These are phyloP conservation scores for Cervus canadensis DNA, from an alignment of 2,113 vertebrate genomes.

Conservation along the genomic window DNA sequence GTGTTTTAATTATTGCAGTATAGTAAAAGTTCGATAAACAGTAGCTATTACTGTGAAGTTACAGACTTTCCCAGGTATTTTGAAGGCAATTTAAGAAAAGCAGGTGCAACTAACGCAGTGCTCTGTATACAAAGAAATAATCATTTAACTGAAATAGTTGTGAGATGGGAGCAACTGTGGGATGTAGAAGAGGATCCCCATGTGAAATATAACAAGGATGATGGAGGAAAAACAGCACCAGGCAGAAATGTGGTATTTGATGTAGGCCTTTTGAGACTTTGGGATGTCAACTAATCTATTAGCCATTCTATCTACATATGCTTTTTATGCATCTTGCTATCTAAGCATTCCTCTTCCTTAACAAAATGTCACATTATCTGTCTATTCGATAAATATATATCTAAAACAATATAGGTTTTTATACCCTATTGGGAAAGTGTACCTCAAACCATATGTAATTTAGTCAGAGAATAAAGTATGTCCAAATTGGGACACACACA, in stretches of 20 bases:
- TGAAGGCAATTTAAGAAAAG: background rate
- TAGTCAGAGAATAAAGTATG: background rate
- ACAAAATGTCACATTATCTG: background rate
- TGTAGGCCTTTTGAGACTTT: background rate
- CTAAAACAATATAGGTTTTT: background rate
- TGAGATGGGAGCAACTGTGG: background rate
- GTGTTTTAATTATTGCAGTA: background rate
- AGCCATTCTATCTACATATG: background rate
- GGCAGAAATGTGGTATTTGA: background rate
- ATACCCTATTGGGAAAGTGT: background rate
- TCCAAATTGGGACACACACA: background rate
- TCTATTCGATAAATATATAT: background rate
- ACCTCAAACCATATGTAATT: background rate
- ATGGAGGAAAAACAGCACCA: background rate
- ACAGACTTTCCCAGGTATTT: background rate
- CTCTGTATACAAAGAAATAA: background rate
- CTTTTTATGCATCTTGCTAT: background rate
- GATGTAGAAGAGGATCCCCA: background rate
- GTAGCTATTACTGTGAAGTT: background rate
- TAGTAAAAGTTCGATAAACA: slow-evolving; percentile 3
- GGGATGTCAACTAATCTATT: background rate
- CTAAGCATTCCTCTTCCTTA: background rate
- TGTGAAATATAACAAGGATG: background rate
- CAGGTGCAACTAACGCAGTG: background rate
- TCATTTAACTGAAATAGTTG: background rate